phyloP scores from a whole-genome alignment of 2,113 vertebrate species.

The Gnathonemus longibarbis region DNA sequence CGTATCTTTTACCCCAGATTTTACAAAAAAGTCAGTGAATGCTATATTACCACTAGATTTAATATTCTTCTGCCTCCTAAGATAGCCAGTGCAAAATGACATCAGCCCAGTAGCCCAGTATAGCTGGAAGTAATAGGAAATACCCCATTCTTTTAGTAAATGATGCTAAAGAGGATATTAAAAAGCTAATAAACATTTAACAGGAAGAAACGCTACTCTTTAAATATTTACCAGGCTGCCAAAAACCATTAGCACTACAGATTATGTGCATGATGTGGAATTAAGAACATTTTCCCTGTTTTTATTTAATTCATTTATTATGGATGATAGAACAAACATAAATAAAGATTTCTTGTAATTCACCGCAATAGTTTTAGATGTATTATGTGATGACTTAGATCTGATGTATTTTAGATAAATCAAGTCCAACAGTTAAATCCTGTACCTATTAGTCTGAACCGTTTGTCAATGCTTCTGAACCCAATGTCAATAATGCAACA shows the following conservation, averaged over 20 bases:
- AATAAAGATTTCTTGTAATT: not conserved
- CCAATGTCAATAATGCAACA: not conserved
- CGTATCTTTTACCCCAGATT: not conserved
- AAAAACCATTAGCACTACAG: not conserved
- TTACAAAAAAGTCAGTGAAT: not conserved
- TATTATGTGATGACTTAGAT: not conserved
- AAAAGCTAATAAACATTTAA: slow-evolving; percentile 63
- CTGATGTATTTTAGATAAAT: not conserved
- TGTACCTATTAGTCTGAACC: not conserved
- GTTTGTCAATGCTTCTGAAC: not conserved
- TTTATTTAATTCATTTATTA: not conserved
- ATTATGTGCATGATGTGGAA: not conserved
- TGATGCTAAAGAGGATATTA: slow-evolving; percentile 60
- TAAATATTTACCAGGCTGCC: slow-evolving; percentile 44
- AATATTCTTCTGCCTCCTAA: not conserved
- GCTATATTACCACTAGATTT: not conserved
- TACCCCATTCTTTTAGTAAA: not conserved
- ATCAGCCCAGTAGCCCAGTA: not conserved
- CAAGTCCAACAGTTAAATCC: not conserved
- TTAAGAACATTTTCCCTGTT: not conserved
- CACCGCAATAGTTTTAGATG: not conserved
- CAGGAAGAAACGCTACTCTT: slow-evolving; percentile 41
- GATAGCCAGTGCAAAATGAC: not conserved
- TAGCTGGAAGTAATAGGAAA: not conserved
- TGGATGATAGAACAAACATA: not conserved